Conservation (phyloP, 2,113 vertebrate species). For the Physeter macrocephalus region DNA sequence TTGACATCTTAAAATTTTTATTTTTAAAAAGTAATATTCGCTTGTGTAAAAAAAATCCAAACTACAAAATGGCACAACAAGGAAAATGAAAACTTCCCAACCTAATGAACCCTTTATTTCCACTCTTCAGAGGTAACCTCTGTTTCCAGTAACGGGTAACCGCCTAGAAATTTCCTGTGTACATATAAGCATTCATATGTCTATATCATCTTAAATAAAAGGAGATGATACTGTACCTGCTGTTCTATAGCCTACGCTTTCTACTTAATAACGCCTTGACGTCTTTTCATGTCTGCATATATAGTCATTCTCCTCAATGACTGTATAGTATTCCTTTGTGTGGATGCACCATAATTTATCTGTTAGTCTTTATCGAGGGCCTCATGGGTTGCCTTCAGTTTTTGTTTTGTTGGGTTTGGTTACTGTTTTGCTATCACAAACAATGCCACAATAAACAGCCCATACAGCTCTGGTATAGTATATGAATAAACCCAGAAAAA, state of each 20-base stretch:
- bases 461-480: background rate
- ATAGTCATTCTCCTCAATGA: background rate
- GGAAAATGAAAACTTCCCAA: background rate
- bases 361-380: background rate
- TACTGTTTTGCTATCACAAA: background rate
- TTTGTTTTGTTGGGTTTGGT: background rate
- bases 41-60: background rate
- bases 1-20: background rate
- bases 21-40: background rate
- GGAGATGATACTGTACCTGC: background rate
- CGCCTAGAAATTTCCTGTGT: background rate
- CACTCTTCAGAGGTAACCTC: background rate
- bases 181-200: background rate
- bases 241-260: background rate
- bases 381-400: background rate
- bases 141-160: background rate
- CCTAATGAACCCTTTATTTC: background rate
- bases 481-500: background rate
- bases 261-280: background rate
- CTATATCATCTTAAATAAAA: background rate
- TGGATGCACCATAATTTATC: too few relatives aligned
- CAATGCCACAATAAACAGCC: background rate
- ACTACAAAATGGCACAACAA: background rate
- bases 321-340: background rate
- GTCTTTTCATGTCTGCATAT: background rate